Conservation (phyloP, 2,113 vertebrate species). For the Diadophis punctatus region DNA sequence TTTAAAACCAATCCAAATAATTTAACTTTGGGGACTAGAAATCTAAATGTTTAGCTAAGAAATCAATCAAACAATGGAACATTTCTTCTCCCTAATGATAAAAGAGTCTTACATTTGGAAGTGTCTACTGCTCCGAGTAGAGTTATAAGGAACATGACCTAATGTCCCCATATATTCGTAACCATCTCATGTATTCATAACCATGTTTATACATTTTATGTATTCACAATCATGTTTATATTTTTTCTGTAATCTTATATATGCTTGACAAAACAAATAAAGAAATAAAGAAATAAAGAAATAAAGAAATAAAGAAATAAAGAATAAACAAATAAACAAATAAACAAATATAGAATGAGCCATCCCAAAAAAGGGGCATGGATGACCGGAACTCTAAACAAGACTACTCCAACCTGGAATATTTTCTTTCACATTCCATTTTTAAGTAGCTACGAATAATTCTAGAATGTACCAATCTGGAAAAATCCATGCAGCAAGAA, state of each 20-base stretch:
- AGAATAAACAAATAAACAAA: too few species aligned
- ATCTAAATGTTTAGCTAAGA: neutral
- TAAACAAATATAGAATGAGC: neutral
- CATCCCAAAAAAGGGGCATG: neutral
- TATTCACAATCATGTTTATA: too few species aligned
- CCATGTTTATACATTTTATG: too few species aligned
- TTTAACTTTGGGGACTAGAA: neutral
- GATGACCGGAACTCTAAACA: neutral
- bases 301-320: too few species aligned
- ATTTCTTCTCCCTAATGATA: neutral
- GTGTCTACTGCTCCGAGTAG: neutral
- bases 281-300: neutral
- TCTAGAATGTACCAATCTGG: constrained; percentile 20
- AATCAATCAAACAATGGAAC: neutral
- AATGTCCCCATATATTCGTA: too few species aligned
- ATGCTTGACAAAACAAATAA: too few species aligned
- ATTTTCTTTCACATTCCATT: neutral
- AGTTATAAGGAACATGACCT: neutral
- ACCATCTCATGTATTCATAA: too few species aligned
- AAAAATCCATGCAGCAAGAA: constrained; percentile 21
- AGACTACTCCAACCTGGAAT: too few species aligned
- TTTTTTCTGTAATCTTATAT: too few species aligned
- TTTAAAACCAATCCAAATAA: neutral
- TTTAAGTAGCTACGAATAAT: neutral
- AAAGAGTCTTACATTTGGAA: neutral